Evolutionary conservation across 2,113 vertebrate genomes (phyloP).

Genomic region (Oreochromis niloticus): DNA sequence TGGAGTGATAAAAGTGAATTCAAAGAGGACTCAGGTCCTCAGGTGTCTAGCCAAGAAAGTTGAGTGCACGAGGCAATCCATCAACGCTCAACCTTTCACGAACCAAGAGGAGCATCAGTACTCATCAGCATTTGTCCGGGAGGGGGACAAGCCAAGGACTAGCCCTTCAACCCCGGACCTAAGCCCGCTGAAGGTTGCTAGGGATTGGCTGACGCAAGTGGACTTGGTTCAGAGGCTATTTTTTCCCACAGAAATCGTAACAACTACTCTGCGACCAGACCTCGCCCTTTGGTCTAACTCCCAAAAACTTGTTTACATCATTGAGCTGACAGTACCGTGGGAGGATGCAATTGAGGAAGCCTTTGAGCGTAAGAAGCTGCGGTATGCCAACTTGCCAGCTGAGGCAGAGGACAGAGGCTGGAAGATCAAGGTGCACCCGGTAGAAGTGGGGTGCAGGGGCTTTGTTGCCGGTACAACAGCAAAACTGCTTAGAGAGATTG

Average conservation of each 20-base stretch:
- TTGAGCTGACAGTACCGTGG: too few relatives aligned
- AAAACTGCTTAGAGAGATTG: too few relatives aligned
- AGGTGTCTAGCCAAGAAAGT: neutral
- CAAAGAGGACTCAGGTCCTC: neutral
- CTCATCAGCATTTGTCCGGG: neutral
- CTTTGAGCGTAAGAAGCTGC: too few relatives aligned
- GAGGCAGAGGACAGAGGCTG: too few relatives aligned
- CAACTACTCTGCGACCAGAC: neutral
- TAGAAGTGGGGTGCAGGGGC: too few relatives aligned
- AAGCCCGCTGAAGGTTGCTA: neutral
- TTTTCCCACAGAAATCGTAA: neutral
- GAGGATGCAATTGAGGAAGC: too few relatives aligned
- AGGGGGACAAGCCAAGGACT: neutral
- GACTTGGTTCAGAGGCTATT: neutral
- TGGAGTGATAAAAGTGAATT: neutral
- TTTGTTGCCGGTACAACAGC: too few relatives aligned
- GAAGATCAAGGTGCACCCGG: too few relatives aligned
- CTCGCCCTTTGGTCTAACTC: neutral
- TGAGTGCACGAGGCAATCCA: neutral
- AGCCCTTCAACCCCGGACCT: accelerated
- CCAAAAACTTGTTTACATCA: too few relatives aligned
- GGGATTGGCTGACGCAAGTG: neutral
- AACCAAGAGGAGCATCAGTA: neutral
- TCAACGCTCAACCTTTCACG: neutral
- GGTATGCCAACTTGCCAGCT: too few relatives aligned